These are phyloP conservation scores for Hyposoter dolosus DNA, from an alignment of 2,888 invertebrate species.

Conservation along the genomic window DNA sequence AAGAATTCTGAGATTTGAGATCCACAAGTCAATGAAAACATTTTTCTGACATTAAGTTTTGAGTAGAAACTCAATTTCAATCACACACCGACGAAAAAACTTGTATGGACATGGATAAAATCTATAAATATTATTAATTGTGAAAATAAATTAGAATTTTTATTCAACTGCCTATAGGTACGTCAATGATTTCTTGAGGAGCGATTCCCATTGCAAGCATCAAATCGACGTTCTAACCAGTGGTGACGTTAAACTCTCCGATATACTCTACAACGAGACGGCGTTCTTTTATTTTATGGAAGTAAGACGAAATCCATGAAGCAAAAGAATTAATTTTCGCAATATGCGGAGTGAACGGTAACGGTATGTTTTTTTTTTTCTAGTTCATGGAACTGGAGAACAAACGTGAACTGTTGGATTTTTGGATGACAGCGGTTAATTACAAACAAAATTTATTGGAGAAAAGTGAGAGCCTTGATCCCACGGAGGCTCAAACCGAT, in stretches of 20 bases:
- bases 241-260: constrained; percentile 92
- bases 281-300: constrained; percentile 98
- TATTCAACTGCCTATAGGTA: constrained; percentile 84
- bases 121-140: neutral
- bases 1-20: neutral
- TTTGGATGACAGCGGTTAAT: constrained; percentile 95
- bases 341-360: neutral
- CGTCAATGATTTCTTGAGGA: constrained; percentile 93
- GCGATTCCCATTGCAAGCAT: constrained; percentile 95
- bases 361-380: constrained; percentile 63
- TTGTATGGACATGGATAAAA: too few species aligned
- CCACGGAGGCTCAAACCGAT: constrained; percentile 94
- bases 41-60: neutral
- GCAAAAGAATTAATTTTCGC: neutral
- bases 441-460: constrained; percentile 91
- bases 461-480: constrained; percentile 87
- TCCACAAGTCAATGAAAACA: neutral
- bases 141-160: neutral
- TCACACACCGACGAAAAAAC: neutral
- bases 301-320: constrained; percentile 82
- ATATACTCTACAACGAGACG: constrained; percentile 96
- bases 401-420: constrained; percentile 91
- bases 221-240: constrained; percentile 96
- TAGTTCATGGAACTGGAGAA: constrained; percentile 96
- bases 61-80: neutral